phyloP scores from a whole-genome alignment of 2,888 invertebrate species.

The Gortyna flavago region DNA sequence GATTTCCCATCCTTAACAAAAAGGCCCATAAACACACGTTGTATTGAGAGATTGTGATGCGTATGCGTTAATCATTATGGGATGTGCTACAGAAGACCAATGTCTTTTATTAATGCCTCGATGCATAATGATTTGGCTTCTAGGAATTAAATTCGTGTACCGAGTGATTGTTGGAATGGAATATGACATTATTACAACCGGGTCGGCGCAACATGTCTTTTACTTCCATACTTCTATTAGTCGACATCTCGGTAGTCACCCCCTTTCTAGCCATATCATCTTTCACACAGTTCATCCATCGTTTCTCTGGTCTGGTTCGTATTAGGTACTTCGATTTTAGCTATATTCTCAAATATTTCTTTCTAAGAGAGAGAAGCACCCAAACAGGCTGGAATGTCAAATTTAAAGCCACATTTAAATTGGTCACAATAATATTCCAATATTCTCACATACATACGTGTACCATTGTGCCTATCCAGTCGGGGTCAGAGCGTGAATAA shows the following conservation, averaged over 20 bases:
- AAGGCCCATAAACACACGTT: background rate
- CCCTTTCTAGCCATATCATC: background rate
- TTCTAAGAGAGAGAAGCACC: background rate
- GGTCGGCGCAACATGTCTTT: background rate
- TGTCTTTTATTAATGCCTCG: background rate
- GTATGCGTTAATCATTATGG: background rate
- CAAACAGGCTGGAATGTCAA: background rate
- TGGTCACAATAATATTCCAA: conserved; percentile 25
- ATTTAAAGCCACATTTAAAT: background rate
- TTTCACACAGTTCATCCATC: background rate
- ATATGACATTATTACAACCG: background rate
- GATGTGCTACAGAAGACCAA: conserved; percentile 1
- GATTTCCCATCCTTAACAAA: too few relatives aligned
- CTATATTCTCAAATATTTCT: background rate
- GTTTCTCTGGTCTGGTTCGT: background rate
- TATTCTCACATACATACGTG: conserved; percentile 42
- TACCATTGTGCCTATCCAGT: conserved; percentile 52
- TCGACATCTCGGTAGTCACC: background rate
- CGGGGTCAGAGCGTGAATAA: conserved; percentile 75
- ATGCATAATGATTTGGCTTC: background rate
- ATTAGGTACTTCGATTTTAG: background rate
- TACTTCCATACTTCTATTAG: background rate
- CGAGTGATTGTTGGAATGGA: background rate
- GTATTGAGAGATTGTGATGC: conserved; percentile 2
- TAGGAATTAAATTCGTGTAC: background rate